These are phyloP conservation scores for Pardalotus punctatus DNA, from an alignment of 2,113 vertebrate species.

Conservation along the genomic window DNA sequence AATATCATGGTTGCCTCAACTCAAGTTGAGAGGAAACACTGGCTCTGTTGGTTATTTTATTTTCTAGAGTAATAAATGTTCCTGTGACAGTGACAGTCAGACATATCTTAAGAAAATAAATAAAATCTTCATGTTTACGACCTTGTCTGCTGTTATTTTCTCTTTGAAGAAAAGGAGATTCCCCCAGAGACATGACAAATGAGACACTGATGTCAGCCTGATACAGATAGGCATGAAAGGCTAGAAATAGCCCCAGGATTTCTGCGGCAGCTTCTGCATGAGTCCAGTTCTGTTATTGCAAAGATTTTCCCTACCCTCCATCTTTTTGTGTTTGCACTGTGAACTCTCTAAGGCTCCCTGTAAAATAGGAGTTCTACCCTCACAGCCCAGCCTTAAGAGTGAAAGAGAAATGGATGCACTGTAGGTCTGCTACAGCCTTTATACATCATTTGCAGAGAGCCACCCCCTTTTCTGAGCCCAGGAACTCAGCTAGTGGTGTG, in stretches of 20 bases:
- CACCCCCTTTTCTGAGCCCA: not conserved
- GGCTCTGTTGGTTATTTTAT: not conserved
- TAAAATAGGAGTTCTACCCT: not conserved
- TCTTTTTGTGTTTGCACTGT: not conserved
- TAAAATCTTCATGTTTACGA: not conserved
- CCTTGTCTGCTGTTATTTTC: not conserved
- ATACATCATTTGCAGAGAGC: rapidly evolving
- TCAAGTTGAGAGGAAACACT: not conserved
- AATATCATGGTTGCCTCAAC: not conserved
- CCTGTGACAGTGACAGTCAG: not conserved
- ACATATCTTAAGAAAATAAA: not conserved
- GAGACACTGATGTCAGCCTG: not conserved
- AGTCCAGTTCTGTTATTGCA: not conserved
- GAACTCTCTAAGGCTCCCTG: not conserved
- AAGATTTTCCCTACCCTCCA: not conserved
- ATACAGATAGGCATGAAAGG: not conserved
- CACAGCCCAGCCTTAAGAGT: rapidly evolving
- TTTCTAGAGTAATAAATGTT: not conserved
- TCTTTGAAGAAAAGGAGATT: not conserved
- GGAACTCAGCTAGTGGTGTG: not conserved
- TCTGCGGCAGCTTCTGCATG: rapidly evolving
- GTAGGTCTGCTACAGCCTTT: not conserved
- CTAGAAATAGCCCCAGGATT: not conserved
- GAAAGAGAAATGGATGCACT: not conserved
- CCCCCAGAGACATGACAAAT: not conserved